A percentile compares a stretch with the other conserved stretches of the same genome.
Evolutionary conservation across 2,888 invertebrate genomes (phyloP).

Genomic region (Eutolmus rufibarbis): DNA sequence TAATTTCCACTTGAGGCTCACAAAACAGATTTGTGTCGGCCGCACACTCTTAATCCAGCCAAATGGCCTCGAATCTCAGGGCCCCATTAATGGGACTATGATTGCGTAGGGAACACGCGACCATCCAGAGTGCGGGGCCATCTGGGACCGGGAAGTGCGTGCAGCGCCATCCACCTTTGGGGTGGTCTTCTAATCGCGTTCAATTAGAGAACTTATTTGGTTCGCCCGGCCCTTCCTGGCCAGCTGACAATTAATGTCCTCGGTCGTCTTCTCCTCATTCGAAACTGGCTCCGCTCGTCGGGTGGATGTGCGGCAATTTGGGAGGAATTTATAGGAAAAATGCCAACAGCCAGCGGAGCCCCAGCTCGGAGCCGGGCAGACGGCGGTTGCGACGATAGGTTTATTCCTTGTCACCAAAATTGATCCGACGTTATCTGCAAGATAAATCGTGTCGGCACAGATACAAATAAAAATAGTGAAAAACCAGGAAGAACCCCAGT

Average conservation of each 20-base stretch:
- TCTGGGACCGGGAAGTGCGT: neutral
- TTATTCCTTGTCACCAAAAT: neutral
- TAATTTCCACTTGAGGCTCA: neutral
- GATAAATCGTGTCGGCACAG: neutral
- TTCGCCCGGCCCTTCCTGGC: neutral
- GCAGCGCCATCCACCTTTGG: neutral
- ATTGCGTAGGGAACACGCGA: constrained; percentile 4
- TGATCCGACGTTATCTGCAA: neutral
- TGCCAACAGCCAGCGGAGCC: neutral
- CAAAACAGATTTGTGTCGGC: constrained; percentile 1
- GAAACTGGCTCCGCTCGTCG: neutral
- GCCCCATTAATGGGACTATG: neutral
- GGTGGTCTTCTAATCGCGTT: neutral
- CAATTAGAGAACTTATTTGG: neutral
- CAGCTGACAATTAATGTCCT: neutral
- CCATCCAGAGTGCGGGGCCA: neutral
- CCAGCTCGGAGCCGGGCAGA: neutral
- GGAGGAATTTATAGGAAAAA: neutral
- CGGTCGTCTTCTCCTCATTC: neutral
- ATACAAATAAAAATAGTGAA: neutral
- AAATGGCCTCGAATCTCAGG: neutral
- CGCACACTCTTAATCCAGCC: neutral
- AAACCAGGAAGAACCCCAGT: neutral
- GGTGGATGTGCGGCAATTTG: neutral
- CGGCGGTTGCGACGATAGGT: neutral